Evolutionary conservation across 2,888 invertebrate genomes (phyloP), one percentile per base, ranked within the genome.

Genomic region (Cyclophora albipunctata): DNA sequence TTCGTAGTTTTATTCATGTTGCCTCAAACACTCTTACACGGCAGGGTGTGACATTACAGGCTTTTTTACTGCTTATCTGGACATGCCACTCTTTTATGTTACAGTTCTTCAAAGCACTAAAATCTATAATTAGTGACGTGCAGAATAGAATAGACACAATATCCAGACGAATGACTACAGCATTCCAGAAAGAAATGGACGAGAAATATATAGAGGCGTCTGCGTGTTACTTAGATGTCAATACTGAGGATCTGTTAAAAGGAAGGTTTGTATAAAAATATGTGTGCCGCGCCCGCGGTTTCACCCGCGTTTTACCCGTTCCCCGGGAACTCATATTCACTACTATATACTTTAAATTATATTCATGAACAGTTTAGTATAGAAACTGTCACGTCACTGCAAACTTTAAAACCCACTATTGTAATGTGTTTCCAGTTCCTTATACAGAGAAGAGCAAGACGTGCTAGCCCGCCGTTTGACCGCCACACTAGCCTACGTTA

Each of bases 181-280:
- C 85, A 0, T 87, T 85, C 59, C 80, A 73, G 37, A 82, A 73
- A 55, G 81, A 86, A 52, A 84, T 87, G 83, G 84, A 88, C 52
- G 81, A 84, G 53, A 77, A 66, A 34, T 87, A 89, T 54, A 73
- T 88, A 6, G 82, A 84, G 4, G 63, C 68, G 1, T 73, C 78
- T 1, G 53, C 64, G 0, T 54, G 34, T 0, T 73, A 68, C 49
- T 35, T 69, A 2, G 46, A 59, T 20, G 59, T 86, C 2, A 50
- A 54, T 0, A 55, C 53, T 6, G 51, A 60, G 4, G 73, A 80
- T 34, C 60, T 86, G 42, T 61, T 87, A 37, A 60, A 61, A 50
- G 81, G 78, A 59, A 76, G 73, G 88, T 87, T 20, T 20, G 20
- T 20, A 20, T 20, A 20, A 1, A 20, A 20, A 20, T 20, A 20